phyloP scores from a whole-genome alignment of 1,140 invertebrate species.

The Bombus confusus region DNA sequence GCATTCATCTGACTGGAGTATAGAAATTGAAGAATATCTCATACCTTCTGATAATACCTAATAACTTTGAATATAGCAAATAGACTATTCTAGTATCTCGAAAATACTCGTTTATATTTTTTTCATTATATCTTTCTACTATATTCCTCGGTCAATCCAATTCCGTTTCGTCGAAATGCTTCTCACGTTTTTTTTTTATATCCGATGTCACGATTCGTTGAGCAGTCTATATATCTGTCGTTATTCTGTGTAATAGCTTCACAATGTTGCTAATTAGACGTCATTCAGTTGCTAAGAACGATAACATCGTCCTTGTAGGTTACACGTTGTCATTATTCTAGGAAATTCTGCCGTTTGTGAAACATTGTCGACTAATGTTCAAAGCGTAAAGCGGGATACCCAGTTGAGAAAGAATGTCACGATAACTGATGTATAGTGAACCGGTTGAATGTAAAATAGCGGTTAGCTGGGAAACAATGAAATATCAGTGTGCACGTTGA shows the following conservation, averaged over 20 bases:
- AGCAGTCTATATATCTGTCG: neutral
- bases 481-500: neutral
- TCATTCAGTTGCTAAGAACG: neutral
- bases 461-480: constrained; percentile 18
- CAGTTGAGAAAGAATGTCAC: constrained; percentile 41
- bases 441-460: constrained; percentile 36
- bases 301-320: neutral
- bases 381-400: neutral
- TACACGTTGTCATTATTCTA: neutral
- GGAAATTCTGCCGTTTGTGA: neutral
- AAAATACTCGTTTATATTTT: no score
- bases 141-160: neutral
- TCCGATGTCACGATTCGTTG: neutral
- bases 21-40: no score
- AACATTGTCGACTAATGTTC: neutral
- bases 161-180: neutral
- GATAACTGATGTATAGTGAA: neutral
- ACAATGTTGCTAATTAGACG: neutral
- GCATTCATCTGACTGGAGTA: no score
- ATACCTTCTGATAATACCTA: no score
- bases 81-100: no score
- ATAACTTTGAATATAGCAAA: no score
- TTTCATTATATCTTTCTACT: neutral
- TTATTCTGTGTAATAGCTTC: neutral
- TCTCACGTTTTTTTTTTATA: neutral